These are phyloP conservation scores for Leguminivora glycinivorella DNA, from an alignment of 1,140 invertebrate species.

Conservation along the genomic window DNA sequence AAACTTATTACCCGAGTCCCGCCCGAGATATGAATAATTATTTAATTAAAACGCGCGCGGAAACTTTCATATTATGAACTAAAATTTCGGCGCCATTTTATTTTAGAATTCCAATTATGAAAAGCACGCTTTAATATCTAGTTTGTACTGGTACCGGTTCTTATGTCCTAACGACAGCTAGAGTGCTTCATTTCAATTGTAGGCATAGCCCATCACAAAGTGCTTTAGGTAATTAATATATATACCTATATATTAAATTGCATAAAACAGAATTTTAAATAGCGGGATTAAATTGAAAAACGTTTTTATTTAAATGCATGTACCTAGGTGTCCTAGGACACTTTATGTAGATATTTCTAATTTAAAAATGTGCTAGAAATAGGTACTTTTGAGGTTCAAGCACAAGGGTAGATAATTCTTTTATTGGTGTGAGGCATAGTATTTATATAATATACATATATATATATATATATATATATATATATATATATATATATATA, in stretches of 20 bases:
- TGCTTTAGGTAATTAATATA: not conserved
- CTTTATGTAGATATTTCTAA: too few relatives aligned
- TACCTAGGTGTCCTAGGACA: too few relatives aligned
- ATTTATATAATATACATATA: too few relatives aligned
- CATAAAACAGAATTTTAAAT: not conserved
- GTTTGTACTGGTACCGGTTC: not conserved
- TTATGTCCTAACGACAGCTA: not conserved
- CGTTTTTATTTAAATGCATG: too few relatives aligned
- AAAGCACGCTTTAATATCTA: not conserved
- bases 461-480: too few relatives aligned
- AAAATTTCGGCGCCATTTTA: not conserved
- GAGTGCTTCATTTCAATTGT: not conserved
- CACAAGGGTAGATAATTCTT: too few relatives aligned
- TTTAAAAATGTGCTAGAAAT: too few relatives aligned
- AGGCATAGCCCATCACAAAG: not conserved
- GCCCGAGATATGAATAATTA: conserved; percentile 6
- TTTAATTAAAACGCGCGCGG: conserved; percentile 10
- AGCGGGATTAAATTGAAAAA: too few relatives aligned
- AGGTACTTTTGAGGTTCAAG: too few relatives aligned
- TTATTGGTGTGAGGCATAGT: too few relatives aligned
- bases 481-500: too few relatives aligned
- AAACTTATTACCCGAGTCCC: not conserved
- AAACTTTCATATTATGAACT: not conserved
- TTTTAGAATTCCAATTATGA: conserved; percentile 11
- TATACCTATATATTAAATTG: not conserved